These are phyloP conservation scores for Pterocles gutturalis DNA, from an alignment of 2,113 vertebrate species.

Conservation along the genomic window DNA sequence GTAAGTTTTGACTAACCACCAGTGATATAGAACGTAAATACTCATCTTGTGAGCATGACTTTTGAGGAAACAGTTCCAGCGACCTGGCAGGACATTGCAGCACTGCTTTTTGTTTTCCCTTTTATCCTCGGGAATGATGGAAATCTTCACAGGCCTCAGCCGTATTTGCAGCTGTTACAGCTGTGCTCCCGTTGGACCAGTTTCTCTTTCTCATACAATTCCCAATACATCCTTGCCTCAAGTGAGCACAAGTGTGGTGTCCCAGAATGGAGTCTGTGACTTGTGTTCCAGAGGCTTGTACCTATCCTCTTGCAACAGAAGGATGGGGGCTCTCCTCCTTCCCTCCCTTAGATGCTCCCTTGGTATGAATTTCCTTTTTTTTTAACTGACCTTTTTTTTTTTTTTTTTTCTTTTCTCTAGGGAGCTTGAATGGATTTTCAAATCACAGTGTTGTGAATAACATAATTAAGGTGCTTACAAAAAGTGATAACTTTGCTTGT, in stretches of 20 bases:
- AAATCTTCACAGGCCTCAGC: background rate
- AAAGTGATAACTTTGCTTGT: constrained; percentile 2
- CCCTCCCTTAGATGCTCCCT: background rate
- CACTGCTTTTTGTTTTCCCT: background rate
- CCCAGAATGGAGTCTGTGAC: background rate
- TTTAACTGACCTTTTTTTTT: background rate
- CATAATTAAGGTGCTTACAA: background rate
- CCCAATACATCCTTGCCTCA: background rate
- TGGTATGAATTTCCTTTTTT: background rate
- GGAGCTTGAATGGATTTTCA: background rate
- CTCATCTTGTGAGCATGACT: background rate
- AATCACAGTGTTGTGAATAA: background rate
- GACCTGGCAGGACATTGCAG: background rate
- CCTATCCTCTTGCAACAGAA: background rate
- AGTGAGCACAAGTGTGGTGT: background rate
- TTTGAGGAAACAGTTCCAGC: background rate
- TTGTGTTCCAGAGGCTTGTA: background rate
- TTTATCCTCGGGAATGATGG: background rate
- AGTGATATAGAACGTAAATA: background rate
- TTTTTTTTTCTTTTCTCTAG: background rate
- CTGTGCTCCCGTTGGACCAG: background rate
- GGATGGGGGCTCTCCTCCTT: background rate
- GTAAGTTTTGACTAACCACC: background rate
- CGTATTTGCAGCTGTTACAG: background rate
- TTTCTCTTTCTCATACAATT: background rate